phyloP scores from a whole-genome alignment of 2,113 vertebrate genomes.

The Pachypanchax playfairii region DNA sequence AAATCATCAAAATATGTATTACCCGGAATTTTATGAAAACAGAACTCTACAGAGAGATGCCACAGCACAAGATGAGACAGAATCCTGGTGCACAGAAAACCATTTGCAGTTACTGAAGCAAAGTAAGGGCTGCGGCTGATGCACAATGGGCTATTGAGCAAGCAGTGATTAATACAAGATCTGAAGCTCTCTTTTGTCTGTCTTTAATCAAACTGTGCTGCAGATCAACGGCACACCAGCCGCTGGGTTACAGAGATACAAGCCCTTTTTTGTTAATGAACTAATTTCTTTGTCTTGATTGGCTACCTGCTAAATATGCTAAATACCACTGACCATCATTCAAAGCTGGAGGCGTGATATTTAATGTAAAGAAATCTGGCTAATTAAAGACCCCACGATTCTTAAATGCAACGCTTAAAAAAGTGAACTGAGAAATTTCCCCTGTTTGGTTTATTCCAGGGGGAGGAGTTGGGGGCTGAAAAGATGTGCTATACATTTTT shows the following conservation, averaged over 20 bases:
- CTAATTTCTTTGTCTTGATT: constrained; percentile 36
- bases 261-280: constrained; percentile 6
- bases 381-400: constrained; percentile 55
- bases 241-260: constrained; percentile 47
- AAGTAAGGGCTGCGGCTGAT: constrained; percentile 31
- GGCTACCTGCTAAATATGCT: constrained; percentile 51
- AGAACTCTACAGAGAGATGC: constrained; percentile 21
- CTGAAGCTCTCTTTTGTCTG: constrained; percentile 48
- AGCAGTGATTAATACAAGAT: constrained; percentile 57
- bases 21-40: constrained; percentile 30
- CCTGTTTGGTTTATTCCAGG: constrained; percentile 39
- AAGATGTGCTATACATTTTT: constrained; percentile 52
- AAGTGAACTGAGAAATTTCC: constrained; percentile 40
- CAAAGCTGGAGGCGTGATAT: constrained; percentile 40
- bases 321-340: constrained; percentile 33
- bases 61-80: constrained; percentile 28
- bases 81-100: constrained; percentile 27
- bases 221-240: constrained; percentile 43
- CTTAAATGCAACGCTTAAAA: constrained; percentile 64
- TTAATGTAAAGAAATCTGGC: constrained; percentile 36
- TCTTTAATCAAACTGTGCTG: constrained; percentile 56
- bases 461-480: constrained; percentile 30
- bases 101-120: constrained; percentile 48
- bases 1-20: constrained; percentile 18
- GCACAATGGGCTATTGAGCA: constrained; percentile 55